phyloP scores from a whole-genome alignment of 2,797 vertebrate species.

The Eurystomus glaucurus region DNA sequence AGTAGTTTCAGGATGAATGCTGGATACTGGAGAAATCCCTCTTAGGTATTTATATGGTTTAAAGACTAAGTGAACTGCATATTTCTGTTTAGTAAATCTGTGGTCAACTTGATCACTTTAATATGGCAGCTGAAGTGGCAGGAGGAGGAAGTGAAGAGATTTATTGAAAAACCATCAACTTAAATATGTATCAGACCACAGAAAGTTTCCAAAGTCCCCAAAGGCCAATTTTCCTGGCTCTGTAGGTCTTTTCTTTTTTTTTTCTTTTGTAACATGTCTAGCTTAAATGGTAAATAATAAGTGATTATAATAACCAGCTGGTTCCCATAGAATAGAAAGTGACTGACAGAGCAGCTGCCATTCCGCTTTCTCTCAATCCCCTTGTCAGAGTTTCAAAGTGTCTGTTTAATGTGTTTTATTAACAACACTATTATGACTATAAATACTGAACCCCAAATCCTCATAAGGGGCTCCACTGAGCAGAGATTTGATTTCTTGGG shows the following conservation, averaged over 20 bases:
- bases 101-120: slow-evolving; percentile 79
- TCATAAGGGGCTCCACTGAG: neutral
- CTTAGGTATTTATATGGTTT: slow-evolving; percentile 78
- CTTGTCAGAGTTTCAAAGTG: slow-evolving; percentile 21
- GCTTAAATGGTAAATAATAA: slow-evolving; percentile 71
- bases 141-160: slow-evolving; percentile 70
- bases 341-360: slow-evolving; percentile 48
- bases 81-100: slow-evolving; percentile 80
- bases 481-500: neutral
- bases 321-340: slow-evolving; percentile 36
- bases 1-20: slow-evolving; percentile 61
- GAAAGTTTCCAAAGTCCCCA: slow-evolving; percentile 58
- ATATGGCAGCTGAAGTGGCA: slow-evolving; percentile 67
- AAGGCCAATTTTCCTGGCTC: slow-evolving; percentile 28
- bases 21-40: slow-evolving; percentile 71
- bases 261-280: neutral
- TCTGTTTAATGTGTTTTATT: slow-evolving; percentile 35
- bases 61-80: slow-evolving; percentile 63
- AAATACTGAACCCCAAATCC: slow-evolving; percentile 43
- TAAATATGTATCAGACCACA: slow-evolving; percentile 75
- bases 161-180: slow-evolving; percentile 65
- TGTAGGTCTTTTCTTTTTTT: neutral
- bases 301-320: slow-evolving; percentile 61
- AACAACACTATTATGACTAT: slow-evolving; percentile 19
- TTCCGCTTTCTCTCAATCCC: slow-evolving; percentile 35